Base-by-base conservation (phyloP, 2,113 vertebrate species). In the Daubentonia madagascariensis region DNA sequence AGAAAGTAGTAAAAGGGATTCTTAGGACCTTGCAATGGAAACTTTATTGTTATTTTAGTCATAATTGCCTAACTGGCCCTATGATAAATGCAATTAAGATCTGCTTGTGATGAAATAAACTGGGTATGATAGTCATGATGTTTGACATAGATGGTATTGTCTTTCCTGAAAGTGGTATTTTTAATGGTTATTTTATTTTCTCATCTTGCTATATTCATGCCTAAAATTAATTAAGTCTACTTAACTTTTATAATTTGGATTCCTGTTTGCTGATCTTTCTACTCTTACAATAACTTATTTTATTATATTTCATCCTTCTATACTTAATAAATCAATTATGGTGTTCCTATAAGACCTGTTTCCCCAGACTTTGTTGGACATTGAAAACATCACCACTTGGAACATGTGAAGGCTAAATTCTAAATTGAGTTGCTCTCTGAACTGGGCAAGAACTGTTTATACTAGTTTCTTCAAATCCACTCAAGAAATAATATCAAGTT, bases 21-120 rank as follows among this genome's bases (percentile, higher is more conserved):
- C 40, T 75, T 57, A 48, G 30, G 2, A 14, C 86, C 52, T 87
- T 84, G 32, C 18, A 73, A 10, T 91, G 80, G 75, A 96, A 88
- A 78, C 2, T 40, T 80, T 85, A 40, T 72, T 90, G 80, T 85
- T 92, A 93, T 85, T 96, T 96, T 87, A 94, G 65, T 89, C 43
- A 16, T 85, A 79, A 73, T 43, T 92, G 32, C 43, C 30, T 94
- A 94, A 52, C 37, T 87, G 52, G 22, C 9, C 28, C 79, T 52
- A 35, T 79, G 40, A 61, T 72, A 35, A 87, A 54, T 88, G 14
- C 16, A 85, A 25, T 85, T 65, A 90, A 61, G 30, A 61, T 48
- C 84, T 67, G 32, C 45, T 87, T 92, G 16, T 59, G 43, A 65
- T 72, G 30, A 67, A 89, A 52, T 30, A 50, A 70, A 78, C 25